Conservation (phyloP, 1,140 invertebrate genomes). For the Coptotermes formosanus region DNA sequence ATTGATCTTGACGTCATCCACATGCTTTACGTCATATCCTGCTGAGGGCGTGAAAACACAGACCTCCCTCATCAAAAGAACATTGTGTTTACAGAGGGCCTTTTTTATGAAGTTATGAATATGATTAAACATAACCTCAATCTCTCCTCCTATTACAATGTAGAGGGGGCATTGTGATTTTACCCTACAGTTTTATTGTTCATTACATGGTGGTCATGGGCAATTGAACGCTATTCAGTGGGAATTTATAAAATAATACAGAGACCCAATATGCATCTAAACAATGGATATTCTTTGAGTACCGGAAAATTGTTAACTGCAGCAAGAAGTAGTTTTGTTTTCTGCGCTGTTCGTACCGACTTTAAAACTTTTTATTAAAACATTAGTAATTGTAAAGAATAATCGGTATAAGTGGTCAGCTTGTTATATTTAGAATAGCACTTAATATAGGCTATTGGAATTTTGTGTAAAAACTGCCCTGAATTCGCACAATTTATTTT, state of each 20-base stretch:
- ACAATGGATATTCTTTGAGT: not conserved
- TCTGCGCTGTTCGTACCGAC: not conserved
- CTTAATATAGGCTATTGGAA: not conserved
- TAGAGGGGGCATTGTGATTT: not conserved
- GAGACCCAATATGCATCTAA: not conserved
- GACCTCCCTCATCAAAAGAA: conserved; percentile 13
- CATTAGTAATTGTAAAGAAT: not conserved
- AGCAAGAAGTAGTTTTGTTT: not conserved
- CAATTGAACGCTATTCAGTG: not conserved
- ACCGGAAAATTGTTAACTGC: not conserved
- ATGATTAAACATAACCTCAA: not conserved
- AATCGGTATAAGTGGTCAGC: not conserved
- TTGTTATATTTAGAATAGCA: not conserved
- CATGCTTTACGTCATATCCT: conserved; percentile 15
- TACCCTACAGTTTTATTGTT: not conserved
- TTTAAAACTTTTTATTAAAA: not conserved
- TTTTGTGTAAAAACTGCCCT: no score
- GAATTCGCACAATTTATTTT: no score
- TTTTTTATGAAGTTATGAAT: conserved; percentile 8
- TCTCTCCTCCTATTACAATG: not conserved
- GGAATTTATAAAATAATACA: not conserved
- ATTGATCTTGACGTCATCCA: conserved; percentile 11
- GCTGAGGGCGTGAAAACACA: conserved; percentile 9
- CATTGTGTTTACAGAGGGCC: not conserved
- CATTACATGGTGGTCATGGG: not conserved